Evolutionary conservation across 2,888 invertebrate genomes (phyloP), one percentile per base, ranked within the genome.

Genomic region (Polyommatus icarus): DNA sequence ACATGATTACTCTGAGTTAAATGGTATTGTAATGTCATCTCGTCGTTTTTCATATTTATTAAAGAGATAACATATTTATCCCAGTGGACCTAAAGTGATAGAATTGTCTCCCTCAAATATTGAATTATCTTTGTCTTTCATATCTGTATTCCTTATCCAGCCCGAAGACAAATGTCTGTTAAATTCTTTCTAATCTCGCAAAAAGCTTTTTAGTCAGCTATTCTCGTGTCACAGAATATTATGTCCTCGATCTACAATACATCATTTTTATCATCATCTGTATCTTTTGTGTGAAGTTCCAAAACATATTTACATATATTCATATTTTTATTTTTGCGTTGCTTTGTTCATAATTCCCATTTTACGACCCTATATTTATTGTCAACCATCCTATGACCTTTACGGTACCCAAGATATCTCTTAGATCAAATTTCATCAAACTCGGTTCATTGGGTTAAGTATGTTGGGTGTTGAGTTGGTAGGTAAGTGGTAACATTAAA

Each of bases 151-250:
- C 24, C 20, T 50, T 20, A 46, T 46, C 29, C 15, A 75, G 24
- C 50, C 1, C 0, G 20, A 75, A 20, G 36, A 46, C 20, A 40
- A 75, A 46, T 75, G 20, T 54, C 29, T 29, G 46, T 75, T 75
- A 46, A 75, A 6, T 75, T 75, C 4, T 46, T 29, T 50, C 46
- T 20, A 50, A 75, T 75, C 61, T 67, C 29, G 15, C 67, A 32
- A 67, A 67, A 67, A 67, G 67, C 67, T 67, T 67, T 59, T 59
- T 59, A 59, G 57, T n/a, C 61, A 24, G 20, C 61, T 61, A 12
- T 61, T 61, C 61, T 61, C 61, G 61, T 61, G 61, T 61, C 61
- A 61, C 61, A 61, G 12, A 24, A 24, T 24, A 61, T 61, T 29
- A 61, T 61, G 24, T 61, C 24, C 61, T 24, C 61, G 61, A 29